Evolutionary conservation across 2,113 vertebrate genomes (phyloP), one percentile per base, ranked within the genome.

Genomic region (Anhinga anhinga): DNA sequence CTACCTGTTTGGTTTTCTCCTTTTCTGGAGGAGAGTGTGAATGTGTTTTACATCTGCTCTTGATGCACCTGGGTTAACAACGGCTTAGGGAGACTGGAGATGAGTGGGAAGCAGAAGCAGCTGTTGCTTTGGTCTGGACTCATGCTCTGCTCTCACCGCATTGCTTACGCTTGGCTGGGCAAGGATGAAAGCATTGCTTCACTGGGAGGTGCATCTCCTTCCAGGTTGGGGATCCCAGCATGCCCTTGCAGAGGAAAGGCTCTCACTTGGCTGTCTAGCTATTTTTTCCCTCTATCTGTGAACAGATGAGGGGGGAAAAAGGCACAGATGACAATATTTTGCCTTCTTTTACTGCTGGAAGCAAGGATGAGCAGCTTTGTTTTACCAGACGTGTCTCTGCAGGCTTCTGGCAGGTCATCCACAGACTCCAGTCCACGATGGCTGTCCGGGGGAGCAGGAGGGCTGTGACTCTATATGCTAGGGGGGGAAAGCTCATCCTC

Each of bases 381-480:
- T 93, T 59, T n/a, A 63, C 63, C 81, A 88, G 65, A 18, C 7
- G 0, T 4, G 15, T 40, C 86, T 88, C 93, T 70, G 55, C 45
- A 62, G 86, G 82, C 71, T 95, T 45, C 93, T 88, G 88, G 79
- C 76, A 66, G 59, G 80, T 16, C 5, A 9, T 83, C 30, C 53
- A 5, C 3, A 38, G 47, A 8, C 49, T 3, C 8, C 2, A 6
- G 67, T 40, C 70, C 0, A 0, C 42, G 40, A 3, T 32, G 67
- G 58, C 53, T 38, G 49, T 34, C 50, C 71, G 70, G 62, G 49
- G 58, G 21, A 56, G 23, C 1, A 1, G 15, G 55, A 49, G 18
- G 11, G 42, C 62, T 79, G 74, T 30, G 82, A 32, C 9, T 72
- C 32, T 13, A 1, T 0, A 0, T 18, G 34, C 6, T 52, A 47